phyloP scores from a whole-genome alignment of 2,888 invertebrate species.

The Mesorhabditis sp. region DNA sequence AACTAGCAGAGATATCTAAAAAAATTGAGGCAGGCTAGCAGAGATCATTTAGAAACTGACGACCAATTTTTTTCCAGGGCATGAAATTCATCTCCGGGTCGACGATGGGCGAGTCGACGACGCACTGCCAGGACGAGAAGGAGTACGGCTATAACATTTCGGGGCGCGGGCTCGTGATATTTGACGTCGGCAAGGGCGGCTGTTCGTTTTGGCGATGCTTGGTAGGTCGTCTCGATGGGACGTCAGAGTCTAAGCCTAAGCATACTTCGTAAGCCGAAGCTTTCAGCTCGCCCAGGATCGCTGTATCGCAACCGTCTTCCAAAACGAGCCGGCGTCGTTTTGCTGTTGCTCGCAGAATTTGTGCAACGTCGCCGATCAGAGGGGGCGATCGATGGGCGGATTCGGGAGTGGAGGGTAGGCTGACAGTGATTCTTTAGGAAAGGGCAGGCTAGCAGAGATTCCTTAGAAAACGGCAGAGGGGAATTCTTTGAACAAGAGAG shows the following conservation, averaged over 20 bases:
- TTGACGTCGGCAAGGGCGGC: background rate
- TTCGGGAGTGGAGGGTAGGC: no score
- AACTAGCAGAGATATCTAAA: no score
- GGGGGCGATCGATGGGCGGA: background rate
- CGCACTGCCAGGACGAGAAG: background rate
- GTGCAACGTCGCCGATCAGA: conserved; percentile 2
- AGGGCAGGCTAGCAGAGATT: no score
- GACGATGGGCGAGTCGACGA: conserved; percentile 2
- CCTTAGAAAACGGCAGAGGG: no score
- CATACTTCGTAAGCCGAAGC: no score
- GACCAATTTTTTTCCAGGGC: conserved; percentile 4
- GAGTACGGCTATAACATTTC: background rate
- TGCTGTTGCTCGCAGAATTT: conserved; percentile 6
- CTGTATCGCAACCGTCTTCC: background rate
- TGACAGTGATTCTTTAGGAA: no score
- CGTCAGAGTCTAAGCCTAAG: background rate
- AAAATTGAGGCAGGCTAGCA: background rate
- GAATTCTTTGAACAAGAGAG: no score
- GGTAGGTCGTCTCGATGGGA: background rate
- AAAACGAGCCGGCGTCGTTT: background rate
- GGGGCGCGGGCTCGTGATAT: background rate
- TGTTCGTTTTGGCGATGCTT: conserved; percentile 4
- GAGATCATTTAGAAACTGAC: background rate
- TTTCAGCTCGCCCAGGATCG: background rate
- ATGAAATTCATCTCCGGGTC: conserved; percentile 2